phyloP scores from a whole-genome alignment of 2,888 invertebrate genomes.

The Panorpa germanica region DNA sequence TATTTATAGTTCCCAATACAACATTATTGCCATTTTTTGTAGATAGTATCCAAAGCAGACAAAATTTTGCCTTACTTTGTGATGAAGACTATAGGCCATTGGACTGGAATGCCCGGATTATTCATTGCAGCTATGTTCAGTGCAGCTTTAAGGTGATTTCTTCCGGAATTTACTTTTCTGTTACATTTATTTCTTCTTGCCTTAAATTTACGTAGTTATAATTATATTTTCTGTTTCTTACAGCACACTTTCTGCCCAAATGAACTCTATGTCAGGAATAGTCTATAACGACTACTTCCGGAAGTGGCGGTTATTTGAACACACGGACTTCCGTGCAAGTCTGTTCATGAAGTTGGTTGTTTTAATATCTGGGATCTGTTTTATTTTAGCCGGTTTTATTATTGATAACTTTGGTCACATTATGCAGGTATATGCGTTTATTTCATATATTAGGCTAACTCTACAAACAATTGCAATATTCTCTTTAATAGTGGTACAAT shows the following conservation, averaged over 20 bases:
- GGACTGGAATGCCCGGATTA: slow-evolving; percentile 35
- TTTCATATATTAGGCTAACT: too few species aligned
- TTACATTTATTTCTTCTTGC: background rate
- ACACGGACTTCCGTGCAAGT: slow-evolving; percentile 26
- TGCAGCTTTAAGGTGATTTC: slow-evolving; percentile 30
- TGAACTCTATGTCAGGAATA: slow-evolving; percentile 33
- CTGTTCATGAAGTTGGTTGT: slow-evolving; percentile 27
- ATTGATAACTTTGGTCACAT: slow-evolving; percentile 26
- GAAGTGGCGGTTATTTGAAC: slow-evolving; percentile 19
- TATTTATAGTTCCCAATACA: too few species aligned
- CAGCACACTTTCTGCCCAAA: slow-evolving; percentile 34
- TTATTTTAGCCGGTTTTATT: slow-evolving; percentile 30
- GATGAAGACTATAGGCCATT: slow-evolving; percentile 28
- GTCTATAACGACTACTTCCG: slow-evolving; percentile 35
- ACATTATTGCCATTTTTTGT: too few species aligned
- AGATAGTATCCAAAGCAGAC: slow-evolving; percentile 21
- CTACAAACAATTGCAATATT: too few species aligned
- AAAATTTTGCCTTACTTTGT: slow-evolving; percentile 36
- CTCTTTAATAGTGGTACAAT: too few species aligned
- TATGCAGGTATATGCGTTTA: too few species aligned
- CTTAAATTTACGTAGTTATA: background rate
- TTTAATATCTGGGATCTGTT: slow-evolving; percentile 29
- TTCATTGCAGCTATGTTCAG: slow-evolving; percentile 41
- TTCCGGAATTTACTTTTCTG: background rate
- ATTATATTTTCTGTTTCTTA: slow-evolving; percentile 11